phyloP scores from a whole-genome alignment of 2,797 vertebrate species.

The Brachyalestes nurse region DNA sequence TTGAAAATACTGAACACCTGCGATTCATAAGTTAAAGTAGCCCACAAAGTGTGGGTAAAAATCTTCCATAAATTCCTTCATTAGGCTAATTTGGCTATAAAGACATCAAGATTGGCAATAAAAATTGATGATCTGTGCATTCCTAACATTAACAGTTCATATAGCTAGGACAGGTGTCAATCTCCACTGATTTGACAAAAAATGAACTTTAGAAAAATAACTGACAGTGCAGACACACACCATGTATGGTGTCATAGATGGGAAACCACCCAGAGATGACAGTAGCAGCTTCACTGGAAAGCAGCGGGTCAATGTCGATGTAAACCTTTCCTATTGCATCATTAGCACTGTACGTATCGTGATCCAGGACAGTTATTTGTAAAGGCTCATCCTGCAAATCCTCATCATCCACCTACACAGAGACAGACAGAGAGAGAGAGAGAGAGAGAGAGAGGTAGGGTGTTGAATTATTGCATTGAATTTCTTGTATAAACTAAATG shows the following conservation, averaged over 20 bases:
- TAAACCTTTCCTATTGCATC: constrained; percentile 99
- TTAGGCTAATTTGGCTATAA: too few species aligned
- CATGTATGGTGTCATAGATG: constrained; percentile 98
- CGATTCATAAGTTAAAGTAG: too few species aligned
- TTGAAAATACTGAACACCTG: too few species aligned
- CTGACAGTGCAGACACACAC: constrained; percentile 66
- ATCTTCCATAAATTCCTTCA: too few species aligned
- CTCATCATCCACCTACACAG: constrained; percentile 92
- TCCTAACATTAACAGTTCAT: neutral
- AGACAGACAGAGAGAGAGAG: too few species aligned
- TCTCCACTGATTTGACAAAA: neutral
- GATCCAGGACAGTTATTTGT: constrained; percentile 97
- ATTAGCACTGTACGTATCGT: constrained; percentile 98
- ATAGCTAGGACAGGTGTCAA: neutral
- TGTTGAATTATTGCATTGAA: neutral
- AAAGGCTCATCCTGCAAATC: constrained; percentile 97
- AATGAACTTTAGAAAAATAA: neutral
- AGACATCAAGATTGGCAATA: too few species aligned
- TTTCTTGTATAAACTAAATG: neutral
- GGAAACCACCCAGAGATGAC: constrained; percentile 99
- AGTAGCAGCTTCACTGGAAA: constrained; percentile 94
- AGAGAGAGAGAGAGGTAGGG: neutral
- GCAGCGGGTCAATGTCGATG: constrained; percentile 96
- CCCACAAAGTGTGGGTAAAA: too few species aligned
- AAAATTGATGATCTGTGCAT: too few species aligned